Conservation (phyloP, 2,797 vertebrate species). For the Onychomys arenicola region DNA sequence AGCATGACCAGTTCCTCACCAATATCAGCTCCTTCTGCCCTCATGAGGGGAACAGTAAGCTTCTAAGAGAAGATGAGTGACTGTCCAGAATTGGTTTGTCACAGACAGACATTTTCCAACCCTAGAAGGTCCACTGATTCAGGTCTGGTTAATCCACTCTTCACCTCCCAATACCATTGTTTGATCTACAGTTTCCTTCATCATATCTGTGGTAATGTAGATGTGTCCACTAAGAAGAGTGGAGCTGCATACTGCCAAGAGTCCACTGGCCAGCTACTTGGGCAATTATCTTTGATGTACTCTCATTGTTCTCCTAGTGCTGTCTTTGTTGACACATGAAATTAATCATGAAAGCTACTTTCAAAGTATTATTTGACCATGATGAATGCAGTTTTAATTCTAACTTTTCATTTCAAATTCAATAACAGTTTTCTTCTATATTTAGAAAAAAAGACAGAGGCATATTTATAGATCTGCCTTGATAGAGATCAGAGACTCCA, state of each 20-base stretch:
- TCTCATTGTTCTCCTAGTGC: not conserved
- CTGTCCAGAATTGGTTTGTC: not conserved
- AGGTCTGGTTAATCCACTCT: not conserved
- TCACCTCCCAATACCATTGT: not conserved
- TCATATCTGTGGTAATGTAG: not conserved
- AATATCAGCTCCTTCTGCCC: not conserved
- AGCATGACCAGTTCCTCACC: no score
- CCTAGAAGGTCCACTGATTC: not conserved
- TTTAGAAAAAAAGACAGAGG: not conserved
- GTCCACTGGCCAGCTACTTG: not conserved
- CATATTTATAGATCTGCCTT: slow-evolving; percentile 27
- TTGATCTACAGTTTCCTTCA: not conserved
- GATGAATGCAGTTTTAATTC: slow-evolving; percentile 49
- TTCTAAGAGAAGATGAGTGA: not conserved
- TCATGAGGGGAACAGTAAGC: not conserved
- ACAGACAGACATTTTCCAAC: not conserved
- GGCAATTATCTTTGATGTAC: not conserved
- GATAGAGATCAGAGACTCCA: slow-evolving; percentile 8
- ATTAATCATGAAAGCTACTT: slow-evolving; percentile 17
- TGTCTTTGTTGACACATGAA: not conserved
- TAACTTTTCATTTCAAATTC: slow-evolving; percentile 56
- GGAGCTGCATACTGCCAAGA: not conserved
- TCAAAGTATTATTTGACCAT: slow-evolving; percentile 33
- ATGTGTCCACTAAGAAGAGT: not conserved
- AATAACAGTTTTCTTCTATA: slow-evolving; percentile 18